These are phyloP conservation scores for Malacoctenus gilli DNA, from an alignment of 2,797 vertebrate genomes.

Conservation along the genomic window DNA sequence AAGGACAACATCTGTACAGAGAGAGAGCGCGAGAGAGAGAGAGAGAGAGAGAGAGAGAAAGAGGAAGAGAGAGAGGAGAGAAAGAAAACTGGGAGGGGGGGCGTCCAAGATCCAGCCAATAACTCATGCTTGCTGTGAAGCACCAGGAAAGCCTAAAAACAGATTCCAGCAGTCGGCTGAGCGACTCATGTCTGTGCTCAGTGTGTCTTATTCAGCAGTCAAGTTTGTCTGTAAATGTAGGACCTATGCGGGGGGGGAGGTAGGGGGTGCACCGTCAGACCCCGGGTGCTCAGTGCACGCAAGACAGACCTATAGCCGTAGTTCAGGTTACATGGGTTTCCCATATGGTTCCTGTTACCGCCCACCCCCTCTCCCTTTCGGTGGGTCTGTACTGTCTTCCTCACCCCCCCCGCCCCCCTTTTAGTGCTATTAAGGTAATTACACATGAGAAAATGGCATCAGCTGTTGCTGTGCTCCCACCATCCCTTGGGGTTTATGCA, in stretches of 20 bases:
- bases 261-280: constrained; percentile 8
- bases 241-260: constrained; percentile 13
- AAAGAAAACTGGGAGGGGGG: constrained; percentile 12
- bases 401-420: constrained; percentile 37
- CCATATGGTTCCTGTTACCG: constrained; percentile 67
- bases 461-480: constrained; percentile 34
- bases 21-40: background rate
- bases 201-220: constrained; percentile 48
- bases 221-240: constrained; percentile 33
- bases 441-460: constrained; percentile 39
- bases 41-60: background rate
- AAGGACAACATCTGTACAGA: constrained; percentile 82
- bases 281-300: constrained; percentile 9
- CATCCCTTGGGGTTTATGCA: constrained; percentile 24
- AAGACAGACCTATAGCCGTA: constrained; percentile 26
- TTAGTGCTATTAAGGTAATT: constrained; percentile 63
- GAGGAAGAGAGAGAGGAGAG: background rate
- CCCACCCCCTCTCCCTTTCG: constrained; percentile 41
- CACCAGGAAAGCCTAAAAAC: constrained; percentile 21
- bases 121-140: constrained; percentile 29
- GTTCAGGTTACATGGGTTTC: constrained; percentile 48
- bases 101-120: constrained; percentile 45
- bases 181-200: constrained; percentile 32
- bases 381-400: constrained; percentile 26
- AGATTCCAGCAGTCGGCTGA: constrained; percentile 43